Evolutionary conservation across 1,140 invertebrate species (phyloP).

Genomic region (Pomacea maculata): DNA sequence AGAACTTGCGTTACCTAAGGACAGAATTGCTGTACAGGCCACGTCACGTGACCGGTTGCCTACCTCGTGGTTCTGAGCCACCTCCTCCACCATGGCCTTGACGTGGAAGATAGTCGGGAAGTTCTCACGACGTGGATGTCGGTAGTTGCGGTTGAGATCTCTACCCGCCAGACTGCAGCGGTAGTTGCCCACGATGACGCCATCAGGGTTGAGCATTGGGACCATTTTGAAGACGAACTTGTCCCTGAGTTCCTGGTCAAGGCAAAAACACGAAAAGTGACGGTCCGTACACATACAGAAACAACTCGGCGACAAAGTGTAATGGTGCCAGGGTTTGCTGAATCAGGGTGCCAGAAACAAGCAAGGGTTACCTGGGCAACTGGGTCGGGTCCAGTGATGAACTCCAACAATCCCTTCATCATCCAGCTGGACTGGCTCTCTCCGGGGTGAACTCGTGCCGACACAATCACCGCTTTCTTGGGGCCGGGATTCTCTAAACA

Average conservation of each 20-base stretch:
- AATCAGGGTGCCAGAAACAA: too few species aligned
- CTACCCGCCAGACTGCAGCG: conserved; percentile 60
- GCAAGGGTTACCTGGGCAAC: conserved; percentile 44
- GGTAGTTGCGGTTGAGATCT: conserved; percentile 64
- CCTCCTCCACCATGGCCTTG: conserved; percentile 54
- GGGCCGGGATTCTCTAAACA: conserved; percentile 23
- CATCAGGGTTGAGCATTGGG: conserved; percentile 66
- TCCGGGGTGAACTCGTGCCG: conserved; percentile 63
- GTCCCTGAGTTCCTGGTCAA: conserved; percentile 51
- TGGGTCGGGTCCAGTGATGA: conserved; percentile 49
- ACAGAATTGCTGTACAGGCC: background rate
- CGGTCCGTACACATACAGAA: too few species aligned
- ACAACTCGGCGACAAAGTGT: too few species aligned
- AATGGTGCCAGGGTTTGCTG: too few species aligned
- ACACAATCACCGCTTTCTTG: conserved; percentile 69
- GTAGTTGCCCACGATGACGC: conserved; percentile 66
- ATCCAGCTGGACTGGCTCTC: conserved; percentile 65
- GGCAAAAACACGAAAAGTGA: background rate
- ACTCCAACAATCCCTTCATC: conserved; percentile 65
- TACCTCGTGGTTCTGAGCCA: conserved; percentile 54
- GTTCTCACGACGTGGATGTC: conserved; percentile 59
- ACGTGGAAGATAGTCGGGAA: conserved; percentile 59
- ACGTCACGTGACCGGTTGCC: conserved; percentile 8
- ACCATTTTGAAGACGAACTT: conserved; percentile 76
- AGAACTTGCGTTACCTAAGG: background rate